Base-by-base conservation (phyloP, 2,888 invertebrate species). In the Silvanus unidentatus region DNA sequence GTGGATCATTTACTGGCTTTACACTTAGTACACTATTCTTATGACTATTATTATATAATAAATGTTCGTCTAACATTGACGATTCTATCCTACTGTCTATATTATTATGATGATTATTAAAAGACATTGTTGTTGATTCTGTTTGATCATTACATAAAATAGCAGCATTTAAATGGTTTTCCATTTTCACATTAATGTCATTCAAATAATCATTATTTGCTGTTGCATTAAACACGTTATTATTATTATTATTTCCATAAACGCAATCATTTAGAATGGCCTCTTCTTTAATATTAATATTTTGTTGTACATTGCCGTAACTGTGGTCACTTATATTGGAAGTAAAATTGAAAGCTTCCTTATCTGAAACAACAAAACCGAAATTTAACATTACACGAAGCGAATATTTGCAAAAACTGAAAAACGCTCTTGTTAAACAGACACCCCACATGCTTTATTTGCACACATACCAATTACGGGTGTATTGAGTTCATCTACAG, bases 401-500 rank as follows among this genome's bases (percentile, higher is more conserved):
- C 12, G 14, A 37, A 37, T 32, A 12, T n/a, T n/a, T n/a, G 3
- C n/a, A 12, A 4, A 12, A 4, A 12, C 32, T 12, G 13, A 32
- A 32, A 12, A 32, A 28, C 28, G 10, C 28, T 10, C 13, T 35
- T 11, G 6, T 12, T 9, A 35, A 35, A 9, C 8, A 9, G 28
- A 28, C 28, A 9, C 8, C 8, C n/a, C n/a, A n/a, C n/a, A n/a
- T n/a, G n/a, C n/a, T n/a, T n/a, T n/a, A 5, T 22, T 22, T 22
- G 22, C 22, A 40, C n/a, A 57, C 61, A 64, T 59, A 70, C 70
- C 68, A 52, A 66, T 63, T 53, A 62, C 57, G 13, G 69, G 68
- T 29, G 69, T 69, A 54, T 64, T 64, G 42, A 69, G 59, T 64
- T 71, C 71, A 71, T 71, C 69, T 65, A 57, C 57, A 62, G 48